phyloP scores from a whole-genome alignment of 2,888 invertebrate species.

The Coremacera marginata region DNA sequence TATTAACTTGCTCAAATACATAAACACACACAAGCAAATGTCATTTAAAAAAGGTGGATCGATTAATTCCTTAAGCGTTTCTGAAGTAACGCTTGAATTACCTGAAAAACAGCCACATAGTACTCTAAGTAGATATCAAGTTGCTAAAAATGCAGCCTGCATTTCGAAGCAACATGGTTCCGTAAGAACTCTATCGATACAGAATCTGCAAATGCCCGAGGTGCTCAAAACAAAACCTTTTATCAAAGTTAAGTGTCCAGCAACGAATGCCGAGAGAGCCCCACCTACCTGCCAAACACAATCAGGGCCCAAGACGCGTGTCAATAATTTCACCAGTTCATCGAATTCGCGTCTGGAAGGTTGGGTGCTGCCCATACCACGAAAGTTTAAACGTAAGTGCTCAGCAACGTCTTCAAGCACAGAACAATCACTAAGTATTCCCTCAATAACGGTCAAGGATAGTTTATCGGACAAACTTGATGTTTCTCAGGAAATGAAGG shows the following conservation, averaged over 20 bases:
- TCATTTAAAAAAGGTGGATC: neutral
- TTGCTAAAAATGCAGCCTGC: neutral
- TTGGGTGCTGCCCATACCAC: constrained; percentile 51
- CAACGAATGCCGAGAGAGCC: neutral
- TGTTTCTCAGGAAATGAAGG: constrained; percentile 55
- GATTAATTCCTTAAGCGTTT: neutral
- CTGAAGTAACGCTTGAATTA: constrained; percentile 18
- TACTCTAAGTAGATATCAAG: neutral
- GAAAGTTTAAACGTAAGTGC: constrained; percentile 47
- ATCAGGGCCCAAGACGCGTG: constrained; percentile 43
- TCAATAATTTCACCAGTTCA: constrained; percentile 54
- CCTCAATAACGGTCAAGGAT: neutral
- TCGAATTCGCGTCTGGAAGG: constrained; percentile 55
- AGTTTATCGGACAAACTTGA: neutral
- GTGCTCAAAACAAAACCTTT: constrained; percentile 34
- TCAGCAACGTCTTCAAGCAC: constrained; percentile 37
- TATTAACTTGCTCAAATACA: too few species aligned
- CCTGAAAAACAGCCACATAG: neutral
- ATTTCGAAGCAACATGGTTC: constrained; percentile 2
- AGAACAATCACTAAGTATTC: neutral
- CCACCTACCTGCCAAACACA: constrained; percentile 24
- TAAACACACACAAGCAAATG: too few species aligned
- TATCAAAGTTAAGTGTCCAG: constrained; percentile 20
- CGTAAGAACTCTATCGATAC: constrained; percentile 46
- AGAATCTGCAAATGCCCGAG: constrained; percentile 57